Evolutionary conservation across 2,888 invertebrate genomes (phyloP), one percentile per base, ranked within the genome.

Genomic region (Tipula lateralis): DNA sequence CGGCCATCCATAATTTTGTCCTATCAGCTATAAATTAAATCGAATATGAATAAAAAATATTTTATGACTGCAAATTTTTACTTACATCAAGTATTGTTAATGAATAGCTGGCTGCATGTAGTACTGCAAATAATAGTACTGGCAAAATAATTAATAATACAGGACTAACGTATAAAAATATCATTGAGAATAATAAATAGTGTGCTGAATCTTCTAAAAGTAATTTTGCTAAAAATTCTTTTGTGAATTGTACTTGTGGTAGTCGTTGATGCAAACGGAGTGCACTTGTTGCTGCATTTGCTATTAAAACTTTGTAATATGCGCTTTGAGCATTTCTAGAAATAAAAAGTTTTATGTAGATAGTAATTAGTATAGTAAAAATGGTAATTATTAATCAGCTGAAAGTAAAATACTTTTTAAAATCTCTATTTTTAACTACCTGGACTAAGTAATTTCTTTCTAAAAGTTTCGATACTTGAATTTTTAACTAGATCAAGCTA

Each of bases 231-330:
- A 99, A 91, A 90, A 98, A 99, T 89, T 96, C 95, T 86, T 96
- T 92, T 36, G 94, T 95, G 85, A 99, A 91, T 85, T 95, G 92
- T 87, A 98, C 95, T 86, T 93, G 92, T 24, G 98, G 97, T 87
- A 99, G 91, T 86, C 99, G 93, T 90, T 99, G 99, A 91, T 99
- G 99, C 87, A 99, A 92, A 85, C 99, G 93, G 84, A 99, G 92
- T 0, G 99, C 98, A 87, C 97, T 98, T 3, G 97, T 97, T 4
- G 99, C 99, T 13, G 98, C 98, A 91, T 96, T 97, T 84, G 96
- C 96, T 86, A 99, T 92, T 86, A 99, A 91, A 16, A 97, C 97
- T 91, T 98, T 97, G 91, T 96, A 96, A 91, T 97, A 98, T 83
- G 95, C 94, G 88, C 95, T 96, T 88, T 93, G 93, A 34, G 95